These are phyloP conservation scores for Champsocephalus gunnari DNA, from an alignment of 2,797 vertebrate genomes.

Conservation along the genomic window DNA sequence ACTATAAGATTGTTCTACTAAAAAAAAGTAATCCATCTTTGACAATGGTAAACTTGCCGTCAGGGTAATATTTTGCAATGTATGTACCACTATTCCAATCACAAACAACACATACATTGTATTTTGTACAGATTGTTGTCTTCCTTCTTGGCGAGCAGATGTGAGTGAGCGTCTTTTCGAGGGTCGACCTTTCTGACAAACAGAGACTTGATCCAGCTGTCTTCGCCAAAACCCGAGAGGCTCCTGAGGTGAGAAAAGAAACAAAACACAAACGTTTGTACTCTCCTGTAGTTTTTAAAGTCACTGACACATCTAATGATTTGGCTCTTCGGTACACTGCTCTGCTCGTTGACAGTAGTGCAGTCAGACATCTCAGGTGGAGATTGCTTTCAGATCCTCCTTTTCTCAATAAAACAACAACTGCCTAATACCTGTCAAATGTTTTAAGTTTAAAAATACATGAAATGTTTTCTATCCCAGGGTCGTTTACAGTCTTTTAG, in stretches of 20 bases:
- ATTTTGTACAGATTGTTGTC: conserved; percentile 97
- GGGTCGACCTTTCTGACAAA: conserved; percentile 97
- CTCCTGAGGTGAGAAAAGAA: conserved; percentile 76
- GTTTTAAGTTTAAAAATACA: too few species aligned
- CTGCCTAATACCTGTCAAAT: not conserved
- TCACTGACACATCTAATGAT: not conserved
- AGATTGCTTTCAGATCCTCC: not conserved
- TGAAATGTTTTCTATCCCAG: not conserved
- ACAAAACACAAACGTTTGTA: not conserved
- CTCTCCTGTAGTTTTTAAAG: not conserved
- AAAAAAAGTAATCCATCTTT: conserved; percentile 17
- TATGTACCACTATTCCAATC: not conserved
- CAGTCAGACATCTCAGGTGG: not conserved
- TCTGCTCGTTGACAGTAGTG: not conserved
- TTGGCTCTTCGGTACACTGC: not conserved
- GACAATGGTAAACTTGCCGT: not conserved
- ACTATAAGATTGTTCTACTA: not conserved
- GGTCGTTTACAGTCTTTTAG: too few species aligned
- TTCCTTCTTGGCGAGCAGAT: conserved; percentile 95
- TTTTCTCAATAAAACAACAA: not conserved
- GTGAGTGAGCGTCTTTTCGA: conserved; percentile 96
- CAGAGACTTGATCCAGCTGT: conserved; percentile 96
- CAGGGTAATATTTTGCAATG: conserved; percentile 1
- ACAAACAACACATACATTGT: conserved; percentile 87
- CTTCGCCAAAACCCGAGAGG: conserved; percentile 86